phyloP scores from a whole-genome alignment of 2,113 vertebrate genomes.

The Bufo bufo region DNA sequence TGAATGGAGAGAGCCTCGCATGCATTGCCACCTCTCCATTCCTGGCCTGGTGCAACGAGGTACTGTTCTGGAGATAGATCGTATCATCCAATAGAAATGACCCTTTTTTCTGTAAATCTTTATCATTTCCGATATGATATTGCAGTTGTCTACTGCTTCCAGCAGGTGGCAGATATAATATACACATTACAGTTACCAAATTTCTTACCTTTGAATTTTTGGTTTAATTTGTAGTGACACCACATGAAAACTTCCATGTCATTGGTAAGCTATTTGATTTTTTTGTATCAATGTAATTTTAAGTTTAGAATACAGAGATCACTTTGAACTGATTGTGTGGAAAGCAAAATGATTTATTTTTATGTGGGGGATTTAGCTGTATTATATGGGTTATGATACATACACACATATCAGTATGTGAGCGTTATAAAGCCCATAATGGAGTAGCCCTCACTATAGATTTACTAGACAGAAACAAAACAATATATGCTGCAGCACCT shows the following conservation, averaged over 20 bases:
- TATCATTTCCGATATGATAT: not conserved
- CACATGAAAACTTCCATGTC: conserved; percentile 9
- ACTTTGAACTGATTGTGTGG: not conserved
- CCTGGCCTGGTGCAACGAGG: too few species aligned
- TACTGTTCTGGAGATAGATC: not conserved
- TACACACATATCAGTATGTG: too few species aligned
- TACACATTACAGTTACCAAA: not conserved
- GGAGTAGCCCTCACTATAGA: too few species aligned
- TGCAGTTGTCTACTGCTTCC: not conserved
- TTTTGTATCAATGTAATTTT: not conserved
- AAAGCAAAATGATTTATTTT: not conserved
- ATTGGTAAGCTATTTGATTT: conserved; percentile 29
- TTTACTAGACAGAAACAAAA: too few species aligned
- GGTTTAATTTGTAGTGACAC: conserved; percentile 30
- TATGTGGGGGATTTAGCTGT: too few species aligned
- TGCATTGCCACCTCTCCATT: too few species aligned
- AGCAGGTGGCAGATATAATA: conserved; percentile 13
- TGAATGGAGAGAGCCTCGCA: too few species aligned
- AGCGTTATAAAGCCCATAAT: too few species aligned
- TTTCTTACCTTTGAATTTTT: not conserved
- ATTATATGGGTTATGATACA: too few species aligned
- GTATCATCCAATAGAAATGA: not conserved
- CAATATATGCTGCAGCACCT: too few species aligned
- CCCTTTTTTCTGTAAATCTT: not conserved
- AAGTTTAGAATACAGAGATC: not conserved